A percentile compares a stretch with the other conserved stretches of the same genome.
These are phyloP conservation scores for Tragelaphus scriptus DNA, from an alignment of 2,113 vertebrate genomes.

Conservation along the genomic window DNA sequence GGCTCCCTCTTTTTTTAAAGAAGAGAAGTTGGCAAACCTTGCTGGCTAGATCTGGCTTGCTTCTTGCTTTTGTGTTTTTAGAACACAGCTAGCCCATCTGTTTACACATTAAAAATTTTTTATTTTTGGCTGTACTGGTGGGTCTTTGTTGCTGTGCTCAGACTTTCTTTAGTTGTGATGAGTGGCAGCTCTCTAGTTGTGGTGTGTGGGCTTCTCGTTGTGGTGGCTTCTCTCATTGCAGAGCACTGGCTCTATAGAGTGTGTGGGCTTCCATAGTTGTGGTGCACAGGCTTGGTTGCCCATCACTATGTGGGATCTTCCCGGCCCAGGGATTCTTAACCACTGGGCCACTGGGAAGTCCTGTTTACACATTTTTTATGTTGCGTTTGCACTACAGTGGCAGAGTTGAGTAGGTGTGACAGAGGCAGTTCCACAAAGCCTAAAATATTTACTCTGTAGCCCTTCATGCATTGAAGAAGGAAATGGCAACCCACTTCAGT, in stretches of 20 bases:
- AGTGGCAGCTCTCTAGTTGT: background rate
- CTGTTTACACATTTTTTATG: background rate
- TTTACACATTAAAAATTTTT: background rate
- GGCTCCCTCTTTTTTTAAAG: background rate
- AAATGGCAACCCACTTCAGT: too few species aligned
- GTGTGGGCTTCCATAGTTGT: background rate
- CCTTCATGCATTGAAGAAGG: background rate
- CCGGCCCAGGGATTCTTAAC: background rate
- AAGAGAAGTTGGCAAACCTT: background rate
- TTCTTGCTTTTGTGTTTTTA: background rate
- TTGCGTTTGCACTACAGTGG: background rate
- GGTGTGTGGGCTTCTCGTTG: background rate
- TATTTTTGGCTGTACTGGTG: background rate
- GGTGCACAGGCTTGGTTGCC: background rate
- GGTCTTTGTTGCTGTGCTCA: background rate
- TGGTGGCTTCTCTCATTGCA: background rate
- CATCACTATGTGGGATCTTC: background rate
- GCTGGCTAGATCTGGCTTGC: background rate
- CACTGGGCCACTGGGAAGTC: background rate
- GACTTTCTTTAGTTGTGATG: background rate
- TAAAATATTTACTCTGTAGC: background rate
- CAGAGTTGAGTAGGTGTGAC: background rate
- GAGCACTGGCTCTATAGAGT: background rate
- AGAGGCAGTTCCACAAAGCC: background rate
- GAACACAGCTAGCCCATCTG: background rate